These are phyloP conservation scores for Diadophis punctatus DNA, from an alignment of 2,113 vertebrate genomes.

Conservation along the genomic window DNA sequence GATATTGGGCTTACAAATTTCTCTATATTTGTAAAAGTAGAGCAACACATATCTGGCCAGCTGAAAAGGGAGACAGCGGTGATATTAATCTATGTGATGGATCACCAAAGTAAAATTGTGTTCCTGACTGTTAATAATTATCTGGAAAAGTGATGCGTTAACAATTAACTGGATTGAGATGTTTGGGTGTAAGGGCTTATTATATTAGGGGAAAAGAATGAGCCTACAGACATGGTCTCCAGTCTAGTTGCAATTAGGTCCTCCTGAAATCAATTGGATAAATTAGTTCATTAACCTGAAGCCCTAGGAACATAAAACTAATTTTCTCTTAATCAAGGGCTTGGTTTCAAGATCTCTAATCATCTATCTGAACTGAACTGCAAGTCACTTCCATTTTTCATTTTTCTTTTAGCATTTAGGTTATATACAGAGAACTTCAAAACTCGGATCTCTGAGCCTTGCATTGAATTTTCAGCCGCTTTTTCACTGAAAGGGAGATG, in stretches of 20 bases:
- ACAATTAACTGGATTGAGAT: constrained; percentile 33
- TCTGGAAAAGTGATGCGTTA: neutral
- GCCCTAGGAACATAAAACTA: neutral
- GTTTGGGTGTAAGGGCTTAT: rapidly evolving
- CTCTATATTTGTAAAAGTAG: neutral
- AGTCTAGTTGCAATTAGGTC: neutral
- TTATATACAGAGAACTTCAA: neutral
- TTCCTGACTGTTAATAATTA: constrained; percentile 38
- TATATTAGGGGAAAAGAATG: neutral
- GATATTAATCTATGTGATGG: neutral
- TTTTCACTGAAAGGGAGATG: neutral
- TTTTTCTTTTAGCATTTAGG: neutral
- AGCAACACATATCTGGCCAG: neutral
- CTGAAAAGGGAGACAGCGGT: neutral
- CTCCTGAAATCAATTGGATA: neutral
- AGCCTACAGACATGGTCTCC: neutral
- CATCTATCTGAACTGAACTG: neutral
- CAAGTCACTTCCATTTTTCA: neutral
- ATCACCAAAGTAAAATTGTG: neutral
- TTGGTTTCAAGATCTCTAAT: neutral
- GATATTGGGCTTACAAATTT: neutral
- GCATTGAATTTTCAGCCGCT: neutral
- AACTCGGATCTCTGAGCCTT: neutral
- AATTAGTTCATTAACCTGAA: neutral
- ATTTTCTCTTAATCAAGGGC: neutral